Evolutionary conservation across 2,888 invertebrate species (phyloP), one percentile per base, ranked within the genome.

Genomic region (Monochamus alternatus): DNA sequence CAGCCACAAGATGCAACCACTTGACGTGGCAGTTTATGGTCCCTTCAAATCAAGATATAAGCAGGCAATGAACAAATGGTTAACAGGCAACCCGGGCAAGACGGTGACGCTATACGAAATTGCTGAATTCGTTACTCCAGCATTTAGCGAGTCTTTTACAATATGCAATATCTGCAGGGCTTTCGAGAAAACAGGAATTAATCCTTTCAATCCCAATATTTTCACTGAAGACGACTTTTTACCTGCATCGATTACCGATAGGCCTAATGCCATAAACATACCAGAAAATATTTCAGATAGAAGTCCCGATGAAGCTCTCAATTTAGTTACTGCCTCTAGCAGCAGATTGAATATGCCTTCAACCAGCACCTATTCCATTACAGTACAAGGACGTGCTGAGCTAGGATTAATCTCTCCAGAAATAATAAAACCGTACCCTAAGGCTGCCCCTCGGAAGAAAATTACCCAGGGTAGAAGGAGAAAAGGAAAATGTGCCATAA

Each of bases 111-210:
- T 80, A 30, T 77, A 78, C 60, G 75, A 77, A 52, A 74, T 80
- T 30, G 71, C 75, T 7, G 62, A 55, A 63, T 76, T 82, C 65
- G 72, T 74, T 32, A 73, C 67, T 62, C 43, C 51, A 68, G 79
- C 79, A 44, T 78, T 75, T 67, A 63, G 60, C 30, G 67, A 74
- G 10, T 75, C 77, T 55, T 79, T 81, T 73, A 80, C 77, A 62
- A 75, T 76, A 9, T 73, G 71, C 47, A 83, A 82, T 68, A 80
- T 80, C 47, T 74, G 60, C 47, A 77, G 75, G 51, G 72, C 76
- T 32, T 83, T 82, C 73, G 65, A 64, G 43, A 75, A 69, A 72
- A 75, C 81, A n/a, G 80, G 80, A 51, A 81, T 81, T 69, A 76
- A 65, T 14, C 82, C 80, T 12, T 78, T 80, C 31, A 79, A 81